Conservation (phyloP, 2,113 vertebrate genomes). For the Mastomys natalensis region DNA sequence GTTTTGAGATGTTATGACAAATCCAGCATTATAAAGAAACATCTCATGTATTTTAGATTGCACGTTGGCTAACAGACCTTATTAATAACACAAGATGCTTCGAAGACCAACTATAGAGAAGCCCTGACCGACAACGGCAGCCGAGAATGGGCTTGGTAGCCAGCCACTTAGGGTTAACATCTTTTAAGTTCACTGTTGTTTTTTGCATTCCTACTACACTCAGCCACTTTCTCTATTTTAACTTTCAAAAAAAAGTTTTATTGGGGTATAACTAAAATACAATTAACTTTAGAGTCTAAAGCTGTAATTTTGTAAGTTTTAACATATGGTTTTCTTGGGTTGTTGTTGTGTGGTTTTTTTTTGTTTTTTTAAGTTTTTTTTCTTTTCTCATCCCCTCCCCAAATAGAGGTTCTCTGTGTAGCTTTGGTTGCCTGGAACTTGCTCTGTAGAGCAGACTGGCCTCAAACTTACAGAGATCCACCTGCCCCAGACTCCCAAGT, state of each 20-base stretch:
- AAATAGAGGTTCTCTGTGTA: too few species aligned
- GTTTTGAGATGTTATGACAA: constrained; percentile 1
- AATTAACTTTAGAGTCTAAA: not conserved
- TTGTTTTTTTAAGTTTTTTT: not conserved
- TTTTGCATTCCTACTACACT: not conserved
- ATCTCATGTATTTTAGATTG: constrained; percentile 40
- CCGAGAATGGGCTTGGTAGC: not conserved
- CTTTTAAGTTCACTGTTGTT: not conserved
- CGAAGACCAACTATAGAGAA: not conserved
- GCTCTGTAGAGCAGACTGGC: too few species aligned
- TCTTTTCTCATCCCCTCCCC: too few species aligned
- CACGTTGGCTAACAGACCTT: not conserved
- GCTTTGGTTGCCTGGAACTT: too few species aligned
- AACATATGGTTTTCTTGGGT: not conserved
- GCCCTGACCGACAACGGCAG: not conserved
- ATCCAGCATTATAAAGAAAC: constrained; percentile 21
- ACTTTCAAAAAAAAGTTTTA: not conserved
- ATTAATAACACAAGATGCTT: constrained; percentile 29
- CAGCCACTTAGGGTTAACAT: not conserved
- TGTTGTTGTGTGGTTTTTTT: not conserved
- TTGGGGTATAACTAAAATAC: not conserved
- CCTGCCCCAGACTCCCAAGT: too few species aligned
- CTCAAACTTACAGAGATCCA: too few species aligned
- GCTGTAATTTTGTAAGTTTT: not conserved
- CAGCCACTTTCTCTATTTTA: not conserved